Base-by-base conservation (phyloP, 2,888 invertebrate genomes). In the Cheilosia urbana region DNA sequence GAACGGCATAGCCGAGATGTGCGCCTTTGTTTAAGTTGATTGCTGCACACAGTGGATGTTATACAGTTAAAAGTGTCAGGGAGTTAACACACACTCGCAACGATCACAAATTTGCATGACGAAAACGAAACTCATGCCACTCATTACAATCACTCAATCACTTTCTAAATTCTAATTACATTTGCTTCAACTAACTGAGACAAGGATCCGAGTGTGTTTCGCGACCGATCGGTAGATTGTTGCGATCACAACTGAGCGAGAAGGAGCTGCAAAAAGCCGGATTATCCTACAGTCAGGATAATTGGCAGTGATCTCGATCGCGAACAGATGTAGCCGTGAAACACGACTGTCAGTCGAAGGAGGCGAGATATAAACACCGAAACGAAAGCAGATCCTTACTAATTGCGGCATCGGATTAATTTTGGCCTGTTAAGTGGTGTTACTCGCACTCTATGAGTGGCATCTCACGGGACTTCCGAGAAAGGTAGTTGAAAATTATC, bases 401-500 rank as follows among this genome's bases (percentile, higher is more conserved):
- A 73, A 65, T 60, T 72, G 57, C 49, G 75, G 60, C 65, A 77
- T 68, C 51, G 85, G 85, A 81, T 85, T 85, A 81, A 85, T 85
- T 77, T 81, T 68, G 71, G 57, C 62, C 71, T 85, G 72, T 81
- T 85, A 85, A 85, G 85, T 85, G 80, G 72, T 85, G 85, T 85
- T 80, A 72, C 79, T 84, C 69, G 69, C 80, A 80, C 80, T 85
- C 85, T 21, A 60, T 66, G 53, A 80, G 66, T 76, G 71, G 72
- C 65, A 73, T 72, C 66, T 62, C 76, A 17, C 17, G 49, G 45
- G 71, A 81, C 85, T 85, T 85, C 85, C 76, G 77, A 85, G 85
- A 85, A 85, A 81, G 76, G 77, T 85, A 85, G 85, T 85, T 85
- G 80, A 73, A 81, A 85, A 85, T 85, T 85, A 81, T 85, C 81